Percentiles rank a stretch among this genome's conserved stretches.
Conservation (phyloP, 2,888 invertebrate genomes). For the Kryphioiulus occultus region DNA sequence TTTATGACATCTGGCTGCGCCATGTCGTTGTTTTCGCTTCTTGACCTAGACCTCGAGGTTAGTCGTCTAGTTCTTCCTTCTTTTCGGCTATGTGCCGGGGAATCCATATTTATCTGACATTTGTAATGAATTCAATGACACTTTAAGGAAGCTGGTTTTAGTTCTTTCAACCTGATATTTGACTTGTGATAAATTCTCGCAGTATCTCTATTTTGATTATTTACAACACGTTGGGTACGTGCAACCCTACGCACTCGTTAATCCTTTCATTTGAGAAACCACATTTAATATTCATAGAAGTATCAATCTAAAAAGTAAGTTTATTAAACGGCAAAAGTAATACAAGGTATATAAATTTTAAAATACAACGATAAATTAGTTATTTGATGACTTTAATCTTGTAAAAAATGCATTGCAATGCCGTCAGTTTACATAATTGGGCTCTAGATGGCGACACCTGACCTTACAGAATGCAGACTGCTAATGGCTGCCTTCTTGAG, state of each 20-base stretch:
- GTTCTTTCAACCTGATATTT: background rate
- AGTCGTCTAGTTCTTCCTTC: background rate
- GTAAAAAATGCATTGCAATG: background rate
- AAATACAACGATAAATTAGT: background rate
- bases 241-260: too few species aligned
- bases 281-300: too few species aligned
- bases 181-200: background rate
- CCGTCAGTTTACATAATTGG: background rate
- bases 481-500: background rate
- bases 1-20: conserved; percentile 51
- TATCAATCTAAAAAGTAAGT: background rate
- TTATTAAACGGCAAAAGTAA: background rate
- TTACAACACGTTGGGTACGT: background rate
- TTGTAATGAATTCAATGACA: background rate
- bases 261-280: too few species aligned
- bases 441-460: background rate
- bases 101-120: conserved; percentile 7
- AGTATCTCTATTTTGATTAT: background rate
- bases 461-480: background rate
- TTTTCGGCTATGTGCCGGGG: background rate
- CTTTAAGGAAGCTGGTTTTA: background rate
- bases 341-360: background rate
- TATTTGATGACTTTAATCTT: background rate
- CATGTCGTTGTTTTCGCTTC: conserved; percentile 21
- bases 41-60: background rate